phyloP scores from a whole-genome alignment of 2,888 invertebrate genomes.

The Dryococelus australis region DNA sequence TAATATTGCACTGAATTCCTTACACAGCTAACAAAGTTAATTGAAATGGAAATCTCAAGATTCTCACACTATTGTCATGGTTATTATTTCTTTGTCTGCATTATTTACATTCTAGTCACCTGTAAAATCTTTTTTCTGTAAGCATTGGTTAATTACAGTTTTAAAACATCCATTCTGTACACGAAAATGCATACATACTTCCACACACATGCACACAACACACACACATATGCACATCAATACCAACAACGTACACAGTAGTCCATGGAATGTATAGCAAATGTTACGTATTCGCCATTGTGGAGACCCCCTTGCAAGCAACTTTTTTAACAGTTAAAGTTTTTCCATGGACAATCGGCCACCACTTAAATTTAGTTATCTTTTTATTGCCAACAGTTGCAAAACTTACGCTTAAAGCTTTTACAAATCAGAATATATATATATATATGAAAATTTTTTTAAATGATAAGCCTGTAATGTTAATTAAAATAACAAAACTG shows the following conservation, averaged over 20 bases:
- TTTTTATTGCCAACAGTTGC: not conserved
- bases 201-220: not conserved
- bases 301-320: not conserved
- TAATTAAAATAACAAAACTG: not conserved
- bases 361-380: not conserved
- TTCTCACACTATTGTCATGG: not conserved
- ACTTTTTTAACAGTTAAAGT: not conserved
- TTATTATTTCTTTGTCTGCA: not conserved
- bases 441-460: not conserved
- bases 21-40: not conserved
- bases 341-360: not conserved
- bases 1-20: conserved; percentile 1
- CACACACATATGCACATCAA: not conserved
- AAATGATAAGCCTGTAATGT: not conserved
- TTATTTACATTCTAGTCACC: not conserved
- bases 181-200: not conserved
- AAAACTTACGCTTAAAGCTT: not conserved
- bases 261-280: conserved; percentile 1
- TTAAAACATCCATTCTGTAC: not conserved
- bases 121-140: not conserved
- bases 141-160: not conserved
- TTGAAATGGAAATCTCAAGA: not conserved
- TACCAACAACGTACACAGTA: not conserved
- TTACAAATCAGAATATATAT: not conserved
- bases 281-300: not conserved